Percentiles rank a stretch among this genome's conserved stretches.
Conservation (phyloP, 2,113 vertebrate species). For the Oreochromis aureus region DNA sequence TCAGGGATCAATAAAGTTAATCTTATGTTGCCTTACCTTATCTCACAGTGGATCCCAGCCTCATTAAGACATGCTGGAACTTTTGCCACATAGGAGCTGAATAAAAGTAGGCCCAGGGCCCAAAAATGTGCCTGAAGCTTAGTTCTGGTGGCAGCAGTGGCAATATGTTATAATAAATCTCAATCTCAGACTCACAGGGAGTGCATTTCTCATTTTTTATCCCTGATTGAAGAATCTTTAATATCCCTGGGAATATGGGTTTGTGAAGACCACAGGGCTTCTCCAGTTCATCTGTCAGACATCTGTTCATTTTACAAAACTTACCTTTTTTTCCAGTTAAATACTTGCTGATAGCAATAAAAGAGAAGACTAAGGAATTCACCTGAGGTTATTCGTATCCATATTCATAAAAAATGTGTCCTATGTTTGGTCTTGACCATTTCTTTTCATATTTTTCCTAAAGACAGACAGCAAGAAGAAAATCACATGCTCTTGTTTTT, state of each 20-base stretch:
- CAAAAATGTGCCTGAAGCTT: slow-evolving; percentile 1
- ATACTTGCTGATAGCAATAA: not conserved
- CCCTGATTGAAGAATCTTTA: slow-evolving; percentile 3
- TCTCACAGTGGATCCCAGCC: slow-evolving; percentile 33
- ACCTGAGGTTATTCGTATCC: not conserved
- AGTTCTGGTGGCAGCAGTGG: not conserved
- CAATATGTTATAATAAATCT: slow-evolving; percentile 35
- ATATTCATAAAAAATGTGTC: not conserved
- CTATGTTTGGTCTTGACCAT: not conserved
- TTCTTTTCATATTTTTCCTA: not conserved
- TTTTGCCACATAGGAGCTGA: slow-evolving; percentile 15
- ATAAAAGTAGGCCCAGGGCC: slow-evolving; percentile 1
- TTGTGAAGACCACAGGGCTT: slow-evolving; percentile 4
- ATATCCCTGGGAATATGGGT: slow-evolving; percentile 9
- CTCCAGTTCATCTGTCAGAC: slow-evolving; percentile 5
- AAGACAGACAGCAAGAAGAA: not conserved
- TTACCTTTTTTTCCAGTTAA: not conserved
- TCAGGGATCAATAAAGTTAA: slow-evolving; percentile 61
- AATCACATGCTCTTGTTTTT: not conserved
- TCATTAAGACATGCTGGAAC: slow-evolving; percentile 41
- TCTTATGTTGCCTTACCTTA: slow-evolving; percentile 55
- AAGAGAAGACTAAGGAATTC: not conserved
- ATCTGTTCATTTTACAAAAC: slow-evolving; percentile 2
- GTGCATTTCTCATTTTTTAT: slow-evolving; percentile 18
- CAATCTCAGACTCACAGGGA: not conserved